Percentiles rank a stretch among this genome's conserved stretches.
Evolutionary conservation across 2,888 invertebrate species (phyloP).

Genomic region (Caenorhabditis japonica): DNA sequence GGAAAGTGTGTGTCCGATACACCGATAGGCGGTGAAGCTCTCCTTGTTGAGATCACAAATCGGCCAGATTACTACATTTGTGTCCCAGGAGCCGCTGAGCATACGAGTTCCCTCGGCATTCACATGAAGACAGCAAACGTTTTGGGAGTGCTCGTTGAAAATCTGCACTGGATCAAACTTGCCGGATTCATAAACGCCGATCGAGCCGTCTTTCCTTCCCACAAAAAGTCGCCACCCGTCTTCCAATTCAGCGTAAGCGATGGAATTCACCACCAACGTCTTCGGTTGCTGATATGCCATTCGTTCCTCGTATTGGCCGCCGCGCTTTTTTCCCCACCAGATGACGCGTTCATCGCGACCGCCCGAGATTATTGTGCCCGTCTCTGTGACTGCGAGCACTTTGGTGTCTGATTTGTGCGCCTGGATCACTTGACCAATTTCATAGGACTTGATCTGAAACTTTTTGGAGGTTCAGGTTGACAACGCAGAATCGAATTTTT

Average conservation of each 20-base stretch:
- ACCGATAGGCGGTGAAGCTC: slow-evolving; percentile 78
- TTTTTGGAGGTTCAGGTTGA: neutral
- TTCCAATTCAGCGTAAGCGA: slow-evolving; percentile 57
- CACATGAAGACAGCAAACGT: slow-evolving; percentile 79
- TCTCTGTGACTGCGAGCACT: slow-evolving; percentile 43
- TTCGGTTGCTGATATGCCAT: slow-evolving; percentile 41
- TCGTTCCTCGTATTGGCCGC: slow-evolving; percentile 47
- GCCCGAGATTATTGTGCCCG: slow-evolving; percentile 60
- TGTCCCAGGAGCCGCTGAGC: slow-evolving; percentile 93
- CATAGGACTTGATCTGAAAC: slow-evolving; percentile 31
- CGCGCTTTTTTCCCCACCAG: slow-evolving; percentile 62
- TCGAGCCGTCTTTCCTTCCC: slow-evolving; percentile 66
- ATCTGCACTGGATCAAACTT: slow-evolving; percentile 40
- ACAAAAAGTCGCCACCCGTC: slow-evolving; percentile 60
- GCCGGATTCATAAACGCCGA: slow-evolving; percentile 63
- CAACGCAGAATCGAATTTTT: too few species aligned
- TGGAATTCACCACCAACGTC: slow-evolving; percentile 61
- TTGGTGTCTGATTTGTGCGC: slow-evolving; percentile 61
- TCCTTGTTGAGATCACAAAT: slow-evolving; percentile 41
- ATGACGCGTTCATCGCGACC: slow-evolving; percentile 67
- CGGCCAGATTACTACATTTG: slow-evolving; percentile 88
- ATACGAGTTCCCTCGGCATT: slow-evolving; percentile 81
- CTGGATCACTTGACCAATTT: slow-evolving; percentile 47
- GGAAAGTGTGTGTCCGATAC: slow-evolving; percentile 83
- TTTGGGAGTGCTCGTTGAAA: slow-evolving; percentile 54